Evolutionary conservation across 2,888 invertebrate species (phyloP).

Genomic region (Zonitis immaculata): DNA sequence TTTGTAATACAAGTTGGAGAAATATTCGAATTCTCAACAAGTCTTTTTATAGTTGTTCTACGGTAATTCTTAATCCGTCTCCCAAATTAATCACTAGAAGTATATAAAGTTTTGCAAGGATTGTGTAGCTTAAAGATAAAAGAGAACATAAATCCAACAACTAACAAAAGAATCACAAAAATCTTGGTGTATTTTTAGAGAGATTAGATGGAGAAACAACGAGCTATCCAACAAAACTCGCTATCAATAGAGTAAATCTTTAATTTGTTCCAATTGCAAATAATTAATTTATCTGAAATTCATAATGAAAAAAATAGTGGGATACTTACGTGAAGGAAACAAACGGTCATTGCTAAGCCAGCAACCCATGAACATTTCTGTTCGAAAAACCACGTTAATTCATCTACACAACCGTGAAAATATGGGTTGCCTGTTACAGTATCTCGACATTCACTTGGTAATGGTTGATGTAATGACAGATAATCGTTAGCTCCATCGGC

Average conservation of each 20-base stretch:
- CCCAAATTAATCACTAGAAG: constrained; percentile 42
- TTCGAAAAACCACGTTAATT: constrained; percentile 84
- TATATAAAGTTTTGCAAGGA: constrained; percentile 40
- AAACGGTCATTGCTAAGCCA: constrained; percentile 70
- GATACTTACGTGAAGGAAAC: constrained; percentile 72
- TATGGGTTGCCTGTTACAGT: constrained; percentile 85
- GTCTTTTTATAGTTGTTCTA: constrained; percentile 27
- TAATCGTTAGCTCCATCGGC: constrained; percentile 83
- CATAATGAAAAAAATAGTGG: too few relatives aligned
- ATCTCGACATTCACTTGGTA: constrained; percentile 80
- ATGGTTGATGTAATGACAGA: constrained; percentile 67
- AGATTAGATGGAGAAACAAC: background rate
- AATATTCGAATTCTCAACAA: constrained; percentile 24
- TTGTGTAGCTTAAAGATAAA: constrained; percentile 40
- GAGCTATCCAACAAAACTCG: background rate
- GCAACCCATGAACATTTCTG: constrained; percentile 79
- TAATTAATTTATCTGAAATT: too few relatives aligned
- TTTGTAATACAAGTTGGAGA: constrained; percentile 2
- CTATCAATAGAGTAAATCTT: background rate
- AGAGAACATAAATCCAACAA: constrained; percentile 38
- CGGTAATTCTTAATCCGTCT: constrained; percentile 40
- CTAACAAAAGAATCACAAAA: constrained; percentile 36
- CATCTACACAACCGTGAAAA: constrained; percentile 83
- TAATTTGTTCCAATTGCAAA: background rate
- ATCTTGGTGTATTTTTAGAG: constrained; percentile 4